Conservation (phyloP, 2,797 vertebrate genomes). For the Dicrostonyx torquatus region DNA sequence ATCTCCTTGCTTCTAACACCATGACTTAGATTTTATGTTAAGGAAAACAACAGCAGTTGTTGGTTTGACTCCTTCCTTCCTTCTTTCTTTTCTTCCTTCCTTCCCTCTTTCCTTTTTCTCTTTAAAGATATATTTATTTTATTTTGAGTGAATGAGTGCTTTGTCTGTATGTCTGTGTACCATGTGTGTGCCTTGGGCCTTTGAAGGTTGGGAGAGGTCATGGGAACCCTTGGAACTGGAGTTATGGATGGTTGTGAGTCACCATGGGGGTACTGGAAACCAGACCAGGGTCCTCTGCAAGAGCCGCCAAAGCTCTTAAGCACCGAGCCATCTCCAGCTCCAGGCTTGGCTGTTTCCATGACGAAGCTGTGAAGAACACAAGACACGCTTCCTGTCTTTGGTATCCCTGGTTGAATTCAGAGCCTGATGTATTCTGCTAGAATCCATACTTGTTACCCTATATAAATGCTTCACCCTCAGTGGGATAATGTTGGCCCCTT, state of each 20-base stretch:
- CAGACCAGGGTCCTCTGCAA: background rate
- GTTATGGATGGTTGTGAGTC: background rate
- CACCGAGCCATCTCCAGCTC: background rate
- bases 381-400: background rate
- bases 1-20: constrained; percentile 14
- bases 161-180: background rate
- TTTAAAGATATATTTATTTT: background rate
- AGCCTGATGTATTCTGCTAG: background rate
- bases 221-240: too few species aligned
- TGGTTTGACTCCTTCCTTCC: background rate
- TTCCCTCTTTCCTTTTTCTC: background rate
- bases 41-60: background rate
- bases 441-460: background rate
- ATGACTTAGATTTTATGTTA: background rate
- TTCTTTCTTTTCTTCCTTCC: accelerated
- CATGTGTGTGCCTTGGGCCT: background rate
- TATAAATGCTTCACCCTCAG: background rate
- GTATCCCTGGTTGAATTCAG: background rate
- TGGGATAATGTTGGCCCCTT: background rate
- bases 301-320: background rate
- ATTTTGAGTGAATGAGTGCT: background rate
- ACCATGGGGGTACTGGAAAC: background rate
- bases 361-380: background rate
- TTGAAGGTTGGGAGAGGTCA: background rate
- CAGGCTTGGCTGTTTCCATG: background rate